Conservation (phyloP, 23 tunicate genomes). For the Clavelina lepadiformis region DNA sequence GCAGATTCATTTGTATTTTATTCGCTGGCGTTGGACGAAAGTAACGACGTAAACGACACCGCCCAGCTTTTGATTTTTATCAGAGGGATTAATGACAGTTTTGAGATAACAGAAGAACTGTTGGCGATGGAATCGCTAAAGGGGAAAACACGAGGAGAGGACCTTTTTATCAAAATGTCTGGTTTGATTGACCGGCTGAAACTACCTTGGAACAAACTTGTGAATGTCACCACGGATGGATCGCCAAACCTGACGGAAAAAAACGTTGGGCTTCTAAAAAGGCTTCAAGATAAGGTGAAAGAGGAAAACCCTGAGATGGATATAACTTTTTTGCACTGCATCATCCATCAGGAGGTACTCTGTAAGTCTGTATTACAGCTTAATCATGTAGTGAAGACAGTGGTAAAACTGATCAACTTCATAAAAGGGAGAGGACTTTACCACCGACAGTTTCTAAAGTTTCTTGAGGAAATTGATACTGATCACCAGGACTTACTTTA, state of each 20-base stretch:
- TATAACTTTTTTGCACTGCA: constrained; percentile 24
- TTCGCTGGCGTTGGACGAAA: constrained; percentile 16
- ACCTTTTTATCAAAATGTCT: constrained; percentile 11
- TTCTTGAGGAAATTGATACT: constrained; percentile 23
- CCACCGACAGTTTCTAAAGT: constrained; percentile 23
- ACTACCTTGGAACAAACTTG: constrained; percentile 9
- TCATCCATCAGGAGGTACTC: constrained; percentile 19
- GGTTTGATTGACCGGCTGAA: constrained; percentile 10
- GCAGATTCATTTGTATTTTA: not conserved
- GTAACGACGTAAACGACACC: constrained; percentile 29
- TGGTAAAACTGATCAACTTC: constrained; percentile 22
- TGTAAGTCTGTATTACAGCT: constrained; percentile 15
- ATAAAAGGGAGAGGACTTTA: constrained; percentile 12
- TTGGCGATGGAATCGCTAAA: constrained; percentile 9
- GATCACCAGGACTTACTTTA: constrained; percentile 28
- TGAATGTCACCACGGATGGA: constrained; percentile 28
- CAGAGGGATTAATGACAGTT: constrained; percentile 14
- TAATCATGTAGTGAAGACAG: constrained; percentile 10
- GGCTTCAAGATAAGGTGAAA: constrained; percentile 5
- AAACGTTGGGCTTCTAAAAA: constrained; percentile 23
- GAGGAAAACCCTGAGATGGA: constrained; percentile 23
- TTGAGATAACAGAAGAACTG: constrained; percentile 17
- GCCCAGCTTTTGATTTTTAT: constrained; percentile 29
- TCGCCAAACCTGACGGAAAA: constrained; percentile 24
- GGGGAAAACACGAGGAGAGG: constrained; percentile 15